Base-by-base conservation (phyloP, 2,797 vertebrate genomes). In the Chelmon rostratus region DNA sequence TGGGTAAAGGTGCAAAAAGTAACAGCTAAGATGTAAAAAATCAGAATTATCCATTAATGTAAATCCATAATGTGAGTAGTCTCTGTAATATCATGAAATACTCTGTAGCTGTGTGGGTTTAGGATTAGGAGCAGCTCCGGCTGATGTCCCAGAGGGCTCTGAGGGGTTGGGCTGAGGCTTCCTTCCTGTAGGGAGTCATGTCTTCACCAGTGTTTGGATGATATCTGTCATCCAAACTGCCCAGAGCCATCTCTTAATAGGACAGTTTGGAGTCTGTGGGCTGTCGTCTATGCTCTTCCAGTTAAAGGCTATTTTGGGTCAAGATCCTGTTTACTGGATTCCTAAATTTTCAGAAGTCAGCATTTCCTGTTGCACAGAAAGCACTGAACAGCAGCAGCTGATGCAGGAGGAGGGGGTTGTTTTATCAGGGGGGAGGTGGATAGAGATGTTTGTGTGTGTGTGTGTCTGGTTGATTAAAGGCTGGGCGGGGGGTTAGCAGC, bases 281-380 rank as follows among this genome's bases (percentile, higher is more conserved):
- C 74, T 77, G 85, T 59, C 89, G 77, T 78, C 71, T 59, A 63
- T 83, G 74, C 66, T 80, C 72, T 63, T 37, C 68, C 68, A 64
- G 70, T 82, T 52, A 58, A 76, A 25, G 21, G 79, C 84, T 90
- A 86, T 91, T 92, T 90, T 81, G 57, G 89, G 83, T 82, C 79
- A 86, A 83, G 79, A 89, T 92, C 89, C 87, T 93, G 91, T 93
- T 93, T 92, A 89, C 87, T 58, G 79, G 71, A 79, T 79, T 5
- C 71, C 54, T 47, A 63, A 88, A 72, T 84, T 81, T 84, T 86
- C 76, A 79, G 84, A 86, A 88, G 86, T 88, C 89, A 87, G 88
- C 83, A 83, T 89, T 93, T 93, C 90, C 92, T 94, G 88, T 89
- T 64, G 54, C 28, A 57, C 54, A 38, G 66, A 66, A 81, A 61